Percentiles rank a stretch among this genome's conserved stretches.
phyloP scores from a whole-genome alignment of 2,113 vertebrate species.

The Microtus pennsylvanicus region DNA sequence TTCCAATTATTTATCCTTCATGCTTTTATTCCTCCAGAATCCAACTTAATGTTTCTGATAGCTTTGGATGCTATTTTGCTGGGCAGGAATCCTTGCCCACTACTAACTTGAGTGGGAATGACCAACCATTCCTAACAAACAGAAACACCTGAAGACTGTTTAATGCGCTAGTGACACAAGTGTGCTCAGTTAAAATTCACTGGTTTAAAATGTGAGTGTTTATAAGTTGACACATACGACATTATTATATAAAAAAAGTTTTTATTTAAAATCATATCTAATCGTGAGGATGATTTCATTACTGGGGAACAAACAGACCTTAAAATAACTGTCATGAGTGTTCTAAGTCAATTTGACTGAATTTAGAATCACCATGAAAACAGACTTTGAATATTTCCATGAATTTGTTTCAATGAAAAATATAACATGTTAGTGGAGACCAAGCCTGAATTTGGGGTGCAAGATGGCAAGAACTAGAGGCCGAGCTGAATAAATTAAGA shows the following conservation, averaged over 20 bases:
- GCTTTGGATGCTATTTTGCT: neutral
- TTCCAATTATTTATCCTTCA: neutral
- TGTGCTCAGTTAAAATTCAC: rapidly evolving
- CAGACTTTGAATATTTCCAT: neutral
- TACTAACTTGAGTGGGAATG: neutral
- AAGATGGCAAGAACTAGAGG: neutral
- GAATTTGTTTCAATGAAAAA: neutral
- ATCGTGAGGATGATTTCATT: neutral
- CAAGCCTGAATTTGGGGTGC: neutral
- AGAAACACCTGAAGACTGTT: neutral
- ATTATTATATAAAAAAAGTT: neutral
- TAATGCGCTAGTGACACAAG: neutral
- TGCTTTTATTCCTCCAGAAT: neutral
- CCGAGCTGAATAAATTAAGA: too few relatives aligned
- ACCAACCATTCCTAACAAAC: neutral
- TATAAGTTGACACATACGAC: rapidly evolving
- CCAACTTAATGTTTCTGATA: neutral
- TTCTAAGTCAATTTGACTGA: neutral
- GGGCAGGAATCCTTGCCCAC: neutral
- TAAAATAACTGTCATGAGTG: neutral
- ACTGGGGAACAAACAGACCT: neutral
- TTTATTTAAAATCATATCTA: neutral
- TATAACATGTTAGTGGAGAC: neutral
- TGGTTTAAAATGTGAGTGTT: neutral
- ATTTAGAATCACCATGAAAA: too few relatives aligned